Conservation (phyloP, 2,113 vertebrate species). For the Siniperca knerii region DNA sequence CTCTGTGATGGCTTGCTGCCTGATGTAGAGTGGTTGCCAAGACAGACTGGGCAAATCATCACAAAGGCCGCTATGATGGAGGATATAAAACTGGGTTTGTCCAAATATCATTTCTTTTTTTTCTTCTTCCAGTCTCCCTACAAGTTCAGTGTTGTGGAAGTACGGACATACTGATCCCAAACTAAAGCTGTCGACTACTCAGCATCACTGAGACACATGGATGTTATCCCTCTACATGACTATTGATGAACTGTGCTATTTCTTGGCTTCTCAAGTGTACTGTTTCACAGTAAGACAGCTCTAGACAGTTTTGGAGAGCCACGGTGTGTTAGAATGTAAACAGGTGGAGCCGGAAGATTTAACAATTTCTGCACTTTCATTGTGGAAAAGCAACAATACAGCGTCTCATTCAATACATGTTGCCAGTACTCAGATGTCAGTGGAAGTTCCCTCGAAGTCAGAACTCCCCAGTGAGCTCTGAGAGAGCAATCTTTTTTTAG, state of each 20-base stretch:
- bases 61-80: slow-evolving; percentile 39
- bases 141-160: background rate
- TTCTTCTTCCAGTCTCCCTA: slow-evolving; percentile 12
- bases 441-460: slow-evolving; percentile 67
- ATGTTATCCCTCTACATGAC: background rate
- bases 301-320: slow-evolving; percentile 15
- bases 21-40: slow-evolving; percentile 32
- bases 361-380: slow-evolving; percentile 26
- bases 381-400: slow-evolving; percentile 47
- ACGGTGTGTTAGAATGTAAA: background rate
- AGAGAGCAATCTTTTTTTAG: slow-evolving; percentile 12
- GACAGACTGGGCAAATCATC: slow-evolving; percentile 47
- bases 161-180: background rate
- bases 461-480: slow-evolving; percentile 7
- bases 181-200: background rate
- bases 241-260: slow-evolving; percentile 2
- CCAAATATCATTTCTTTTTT: slow-evolving; percentile 41
- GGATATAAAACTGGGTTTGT: slow-evolving; percentile 52
- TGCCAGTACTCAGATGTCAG: slow-evolving; percentile 61
- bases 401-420: slow-evolving; percentile 30
- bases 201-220: background rate
- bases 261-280: slow-evolving; percentile 4
- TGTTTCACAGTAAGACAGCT: background rate
- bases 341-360: slow-evolving; percentile 33
- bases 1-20: slow-evolving; percentile 24